Conservation (phyloP, 2,888 invertebrate genomes). For the Keiferia lycopersicella region DNA sequence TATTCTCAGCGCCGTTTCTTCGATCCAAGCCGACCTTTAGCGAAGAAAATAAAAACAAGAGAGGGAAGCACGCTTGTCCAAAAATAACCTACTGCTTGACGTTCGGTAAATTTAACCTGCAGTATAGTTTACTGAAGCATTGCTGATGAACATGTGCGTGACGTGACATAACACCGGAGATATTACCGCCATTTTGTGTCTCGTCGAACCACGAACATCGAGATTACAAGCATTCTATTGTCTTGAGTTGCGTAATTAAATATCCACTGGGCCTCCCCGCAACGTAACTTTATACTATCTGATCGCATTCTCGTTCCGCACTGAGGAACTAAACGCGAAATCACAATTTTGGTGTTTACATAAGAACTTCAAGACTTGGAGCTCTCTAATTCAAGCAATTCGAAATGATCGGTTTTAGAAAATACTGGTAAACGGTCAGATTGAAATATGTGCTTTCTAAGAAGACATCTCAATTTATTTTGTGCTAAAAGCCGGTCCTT, state of each 20-base stretch:
- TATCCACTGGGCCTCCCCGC: not conserved
- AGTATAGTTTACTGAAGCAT: constrained; percentile 37
- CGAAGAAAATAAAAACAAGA: constrained; percentile 62
- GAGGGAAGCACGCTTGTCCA: constrained; percentile 55
- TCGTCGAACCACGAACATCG: not conserved
- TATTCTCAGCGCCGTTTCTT: constrained; percentile 39
- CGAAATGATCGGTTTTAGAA: not conserved
- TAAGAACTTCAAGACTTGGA: not conserved
- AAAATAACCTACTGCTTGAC: constrained; percentile 59
- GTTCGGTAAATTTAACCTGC: constrained; percentile 61
- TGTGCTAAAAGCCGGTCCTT: constrained; percentile 34
- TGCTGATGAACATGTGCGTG: constrained; percentile 44
- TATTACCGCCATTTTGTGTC: constrained; percentile 29
- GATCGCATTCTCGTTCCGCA: constrained; percentile 24
- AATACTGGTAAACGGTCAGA: not conserved
- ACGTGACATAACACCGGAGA: constrained; percentile 50
- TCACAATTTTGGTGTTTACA: constrained; percentile 14
- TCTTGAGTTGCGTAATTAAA: constrained; percentile 20
- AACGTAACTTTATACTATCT: constrained; percentile 18
- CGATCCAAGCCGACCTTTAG: constrained; percentile 37
- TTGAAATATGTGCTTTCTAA: not conserved
- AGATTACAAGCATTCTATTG: constrained; percentile 15
- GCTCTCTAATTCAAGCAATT: constrained; percentile 4
- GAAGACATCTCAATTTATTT: constrained; percentile 21
- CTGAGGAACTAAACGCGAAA: not conserved